Evolutionary conservation across 2,888 invertebrate species (phyloP), one percentile per base, ranked within the genome.

Genomic region (Nesidiocoris tenuis): DNA sequence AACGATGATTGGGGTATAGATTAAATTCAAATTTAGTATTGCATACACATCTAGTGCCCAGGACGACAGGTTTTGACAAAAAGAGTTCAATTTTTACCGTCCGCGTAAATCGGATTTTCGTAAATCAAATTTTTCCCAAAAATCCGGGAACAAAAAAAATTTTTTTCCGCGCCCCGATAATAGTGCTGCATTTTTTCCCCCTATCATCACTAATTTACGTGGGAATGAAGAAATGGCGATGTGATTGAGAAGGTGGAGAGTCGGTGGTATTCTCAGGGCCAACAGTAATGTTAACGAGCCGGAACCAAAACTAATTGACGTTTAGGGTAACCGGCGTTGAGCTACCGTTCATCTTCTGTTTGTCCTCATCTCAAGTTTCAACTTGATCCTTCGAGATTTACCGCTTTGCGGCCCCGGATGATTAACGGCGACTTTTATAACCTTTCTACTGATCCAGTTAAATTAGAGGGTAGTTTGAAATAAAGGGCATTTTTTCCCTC

Each of bases 281-380:
- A 59, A n/a, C n/a, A 59, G 18, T 59, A 59, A 59, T n/a, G 59
- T n/a, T 59, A 59, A 63, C 63, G 39, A 65, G 21, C 16, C 22
- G 18, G 24, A 70, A 24, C 70, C 61, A 59, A 23, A 19, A 70
- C 70, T 70, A 70, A 70, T 70, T 70, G 70, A 24, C 19, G 70
- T 70, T 70, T 70, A 70, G 59, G 54, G 24, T 57, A 70, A 61
- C 24, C 57, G 56, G 70, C 70, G 39, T 39, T 39, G 5, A 12
- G 12, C 39, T 39, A 39, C 64, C 64, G 18, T 21, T 63, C 64
- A 63, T 18, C 64, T 17, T 63, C 19, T 74, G 74, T 74, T 74
- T 74, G 74, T 66, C 74, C 74, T 64, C 74, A 74, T 74, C 74
- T 74, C 74, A 74, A 55, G 74, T 74, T 74, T 65, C 74, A 74